Evolutionary conservation across 1,140 invertebrate genomes (phyloP).

Genomic region (Procambarus virginalis): DNA sequence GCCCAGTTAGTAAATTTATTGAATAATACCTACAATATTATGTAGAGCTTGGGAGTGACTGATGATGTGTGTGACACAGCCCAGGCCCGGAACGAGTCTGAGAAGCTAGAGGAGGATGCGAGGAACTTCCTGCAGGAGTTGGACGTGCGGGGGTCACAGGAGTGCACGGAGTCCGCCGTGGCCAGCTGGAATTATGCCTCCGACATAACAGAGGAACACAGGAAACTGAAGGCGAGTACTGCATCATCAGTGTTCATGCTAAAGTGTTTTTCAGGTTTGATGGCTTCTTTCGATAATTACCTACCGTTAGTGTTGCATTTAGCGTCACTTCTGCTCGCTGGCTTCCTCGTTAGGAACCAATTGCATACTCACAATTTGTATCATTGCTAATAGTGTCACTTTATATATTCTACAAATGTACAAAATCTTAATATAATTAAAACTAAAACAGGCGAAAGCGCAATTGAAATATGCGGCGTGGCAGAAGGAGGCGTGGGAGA

Average conservation of each 20-base stretch:
- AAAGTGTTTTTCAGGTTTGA: too few species aligned
- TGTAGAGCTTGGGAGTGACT: neutral
- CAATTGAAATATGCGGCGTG: slow-evolving; percentile 57
- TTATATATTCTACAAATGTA: neutral
- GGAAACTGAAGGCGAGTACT: slow-evolving; percentile 37
- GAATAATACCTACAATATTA: too few species aligned
- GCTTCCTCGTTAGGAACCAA: too few species aligned
- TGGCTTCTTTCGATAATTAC: too few species aligned
- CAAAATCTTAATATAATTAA: neutral
- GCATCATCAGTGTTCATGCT: neutral
- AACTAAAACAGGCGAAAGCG: slow-evolving; percentile 33
- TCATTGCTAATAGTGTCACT: too few species aligned
- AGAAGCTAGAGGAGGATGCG: slow-evolving; percentile 46
- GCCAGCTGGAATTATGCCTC: slow-evolving; percentile 64
- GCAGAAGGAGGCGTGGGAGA: slow-evolving; percentile 55
- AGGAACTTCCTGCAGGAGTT: slow-evolving; percentile 56
- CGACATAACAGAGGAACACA: slow-evolving; percentile 62
- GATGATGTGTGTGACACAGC: slow-evolving; percentile 6
- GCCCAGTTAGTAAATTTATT: too few species aligned
- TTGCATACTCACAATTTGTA: too few species aligned
- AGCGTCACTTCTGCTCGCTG: too few species aligned
- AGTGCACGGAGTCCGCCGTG: slow-evolving; percentile 41
- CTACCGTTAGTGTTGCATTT: too few species aligned
- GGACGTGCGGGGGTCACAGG: slow-evolving; percentile 40
- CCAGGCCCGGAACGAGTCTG: neutral